phyloP scores from a whole-genome alignment of 2,113 vertebrate genomes.

The Ginglymostoma cirratum region DNA sequence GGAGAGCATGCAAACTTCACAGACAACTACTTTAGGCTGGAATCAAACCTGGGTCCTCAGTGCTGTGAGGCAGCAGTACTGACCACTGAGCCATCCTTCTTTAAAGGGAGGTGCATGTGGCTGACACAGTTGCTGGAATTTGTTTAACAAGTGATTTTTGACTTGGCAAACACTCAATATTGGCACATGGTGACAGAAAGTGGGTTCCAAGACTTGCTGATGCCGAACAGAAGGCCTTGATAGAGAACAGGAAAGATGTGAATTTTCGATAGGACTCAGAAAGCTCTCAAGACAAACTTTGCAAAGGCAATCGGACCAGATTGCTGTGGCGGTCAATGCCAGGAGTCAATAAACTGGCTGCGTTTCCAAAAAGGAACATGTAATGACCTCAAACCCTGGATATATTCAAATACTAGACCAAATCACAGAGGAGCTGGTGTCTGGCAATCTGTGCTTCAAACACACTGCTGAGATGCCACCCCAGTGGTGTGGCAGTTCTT shows the following conservation, averaged over 20 bases:
- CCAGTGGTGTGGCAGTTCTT: too few species aligned
- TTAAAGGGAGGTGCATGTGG: neutral
- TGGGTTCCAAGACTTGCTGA: neutral
- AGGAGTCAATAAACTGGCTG: neutral
- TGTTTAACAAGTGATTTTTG: neutral
- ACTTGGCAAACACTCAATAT: neutral
- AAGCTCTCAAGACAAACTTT: neutral
- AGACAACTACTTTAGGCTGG: too few species aligned
- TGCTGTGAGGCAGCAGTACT: too few species aligned
- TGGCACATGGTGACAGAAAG: neutral
- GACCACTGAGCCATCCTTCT: too few species aligned
- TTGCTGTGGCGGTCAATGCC: neutral
- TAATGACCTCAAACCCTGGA: neutral
- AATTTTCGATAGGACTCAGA: neutral
- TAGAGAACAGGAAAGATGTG: neutral
- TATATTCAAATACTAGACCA: neutral
- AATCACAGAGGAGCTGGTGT: too few species aligned
- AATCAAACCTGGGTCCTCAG: too few species aligned
- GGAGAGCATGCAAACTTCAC: too few species aligned
- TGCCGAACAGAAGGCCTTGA: neutral
- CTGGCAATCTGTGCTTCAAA: too few species aligned
- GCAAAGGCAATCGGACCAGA: neutral
- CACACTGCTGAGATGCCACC: too few species aligned
- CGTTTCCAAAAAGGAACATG: neutral
- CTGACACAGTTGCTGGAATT: neutral